Evolutionary conservation across 2,797 vertebrate species (phyloP).

Genomic region (Pantherophis vulpinus): DNA sequence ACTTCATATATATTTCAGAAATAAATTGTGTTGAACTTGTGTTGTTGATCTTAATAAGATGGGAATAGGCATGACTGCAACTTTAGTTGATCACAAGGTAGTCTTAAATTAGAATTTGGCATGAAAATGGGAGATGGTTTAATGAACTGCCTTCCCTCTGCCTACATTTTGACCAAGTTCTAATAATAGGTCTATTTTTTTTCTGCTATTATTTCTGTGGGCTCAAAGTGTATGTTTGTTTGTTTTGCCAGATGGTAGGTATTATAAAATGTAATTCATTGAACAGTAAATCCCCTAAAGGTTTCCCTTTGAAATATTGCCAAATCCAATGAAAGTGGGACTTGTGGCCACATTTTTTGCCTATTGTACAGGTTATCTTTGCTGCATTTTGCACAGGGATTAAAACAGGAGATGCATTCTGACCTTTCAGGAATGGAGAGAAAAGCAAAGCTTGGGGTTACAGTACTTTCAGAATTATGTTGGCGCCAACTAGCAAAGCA

Average conservation of each 20-base stretch:
- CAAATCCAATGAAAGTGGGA: constrained; percentile 47
- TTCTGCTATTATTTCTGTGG: constrained; percentile 47
- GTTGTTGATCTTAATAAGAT: not conserved
- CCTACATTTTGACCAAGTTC: constrained; percentile 4
- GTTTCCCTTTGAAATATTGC: constrained; percentile 58
- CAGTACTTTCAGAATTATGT: constrained; percentile 14
- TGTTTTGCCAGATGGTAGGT: constrained; percentile 41
- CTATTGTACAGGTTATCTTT: constrained; percentile 43
- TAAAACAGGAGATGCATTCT: constrained; percentile 7
- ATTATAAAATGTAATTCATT: constrained; percentile 63
- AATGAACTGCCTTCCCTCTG: not conserved
- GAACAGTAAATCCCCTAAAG: constrained; percentile 59
- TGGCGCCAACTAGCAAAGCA: not conserved
- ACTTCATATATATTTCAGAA: not conserved
- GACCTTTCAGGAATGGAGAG: constrained; percentile 11
- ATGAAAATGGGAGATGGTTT: not conserved
- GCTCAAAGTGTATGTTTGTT: constrained; percentile 42
- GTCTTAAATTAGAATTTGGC: constrained; percentile 2
- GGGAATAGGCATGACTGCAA: not conserved
- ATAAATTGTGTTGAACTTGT: not conserved
- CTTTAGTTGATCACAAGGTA: not conserved
- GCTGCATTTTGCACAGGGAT: constrained; percentile 44
- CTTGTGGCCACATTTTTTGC: constrained; percentile 17
- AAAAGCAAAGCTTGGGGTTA: constrained; percentile 17
- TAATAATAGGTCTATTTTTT: constrained; percentile 34